Percentiles rank a stretch among this genome's conserved stretches.
Evolutionary conservation across 2,113 vertebrate genomes (phyloP).

Genomic region (Rallus limicola): DNA sequence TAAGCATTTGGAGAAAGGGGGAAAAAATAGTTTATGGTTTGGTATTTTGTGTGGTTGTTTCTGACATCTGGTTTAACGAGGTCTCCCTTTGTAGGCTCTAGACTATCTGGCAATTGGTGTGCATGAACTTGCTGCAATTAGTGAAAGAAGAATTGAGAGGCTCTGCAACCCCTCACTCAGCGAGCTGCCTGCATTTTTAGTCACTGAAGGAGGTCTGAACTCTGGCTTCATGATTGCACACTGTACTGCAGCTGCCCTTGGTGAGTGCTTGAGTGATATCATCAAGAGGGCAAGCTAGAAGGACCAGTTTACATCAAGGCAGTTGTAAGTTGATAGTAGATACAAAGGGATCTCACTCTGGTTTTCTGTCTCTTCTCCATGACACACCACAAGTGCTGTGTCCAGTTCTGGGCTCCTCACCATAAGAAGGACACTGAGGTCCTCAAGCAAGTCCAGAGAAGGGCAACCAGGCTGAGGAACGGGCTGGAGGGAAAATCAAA

Average conservation of each 20-base stretch:
- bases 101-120: constrained; percentile 91
- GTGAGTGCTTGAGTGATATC: constrained; percentile 71
- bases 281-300: background rate
- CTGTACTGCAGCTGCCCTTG: constrained; percentile 93
- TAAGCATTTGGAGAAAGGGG: background rate
- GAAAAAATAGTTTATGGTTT: background rate
- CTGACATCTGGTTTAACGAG: background rate
- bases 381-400: too few relatives aligned
- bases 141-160: constrained; percentile 94
- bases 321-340: background rate
- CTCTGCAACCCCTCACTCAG: constrained; percentile 96
- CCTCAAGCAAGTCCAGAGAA: too few relatives aligned
- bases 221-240: constrained; percentile 99
- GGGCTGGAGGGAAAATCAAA: too few relatives aligned
- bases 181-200: constrained; percentile 93
- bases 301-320: background rate
- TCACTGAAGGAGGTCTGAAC: constrained; percentile 96
- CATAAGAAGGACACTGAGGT: too few relatives aligned
- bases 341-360: background rate
- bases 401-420: too few relatives aligned
- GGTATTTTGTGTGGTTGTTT: background rate
- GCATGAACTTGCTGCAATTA: constrained; percentile 95
- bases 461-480: too few relatives aligned
- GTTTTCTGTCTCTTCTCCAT: background rate
- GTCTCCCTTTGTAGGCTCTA: constrained; percentile 79